Base-by-base conservation (phyloP, 2,797 vertebrate species). In the Monodelphis domestica region DNA sequence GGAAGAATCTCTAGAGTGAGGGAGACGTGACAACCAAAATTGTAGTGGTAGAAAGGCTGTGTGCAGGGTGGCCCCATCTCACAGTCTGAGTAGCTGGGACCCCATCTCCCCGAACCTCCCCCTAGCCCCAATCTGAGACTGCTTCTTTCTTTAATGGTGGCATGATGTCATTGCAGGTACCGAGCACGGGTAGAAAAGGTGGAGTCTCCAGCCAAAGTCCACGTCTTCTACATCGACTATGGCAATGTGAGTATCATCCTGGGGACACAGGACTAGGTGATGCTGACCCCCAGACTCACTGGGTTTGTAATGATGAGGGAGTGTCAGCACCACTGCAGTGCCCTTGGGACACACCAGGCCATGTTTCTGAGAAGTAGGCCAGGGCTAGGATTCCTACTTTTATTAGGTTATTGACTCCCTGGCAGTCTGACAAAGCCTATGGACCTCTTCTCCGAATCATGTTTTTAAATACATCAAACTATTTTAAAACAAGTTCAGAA, bases 201-300 rank as follows among this genome's bases (percentile, higher is more conserved):
- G 51, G 99, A 99, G 97, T 99, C 99, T 0, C 97, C 99, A 0
- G 98, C 98, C 95, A 99, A 99, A 95, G 99, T 99, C 30, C 99
- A 99, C 1, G 99, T 99, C 96, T 99, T 99, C 98, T 99, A 99
- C 99, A 99, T 99, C 0, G 99, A 99, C 98, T 99, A 99, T 0
- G 99, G 99, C 98, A 99, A 99, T 0, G 99, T 99, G 98, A 99
- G 99, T 99, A 96, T 10, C 30, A 33, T 26, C 87, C 30, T 0
- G 3, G 45, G 12, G 21, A 45, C 17, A 26, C 17, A 45, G 28
- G 6, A 54, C 38, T 29, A 29, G 28, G 45, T 57, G 1, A 30
- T 53, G 38, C 84, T 87, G 38, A 87, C 84, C 24, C 84, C 9
- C 21, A 17, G 52, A 88, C 28, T 30, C 51, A 33, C 17, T 53